Evolutionary conservation across 2,113 vertebrate species (phyloP).

Genomic region (Callopanchax toddi): DNA sequence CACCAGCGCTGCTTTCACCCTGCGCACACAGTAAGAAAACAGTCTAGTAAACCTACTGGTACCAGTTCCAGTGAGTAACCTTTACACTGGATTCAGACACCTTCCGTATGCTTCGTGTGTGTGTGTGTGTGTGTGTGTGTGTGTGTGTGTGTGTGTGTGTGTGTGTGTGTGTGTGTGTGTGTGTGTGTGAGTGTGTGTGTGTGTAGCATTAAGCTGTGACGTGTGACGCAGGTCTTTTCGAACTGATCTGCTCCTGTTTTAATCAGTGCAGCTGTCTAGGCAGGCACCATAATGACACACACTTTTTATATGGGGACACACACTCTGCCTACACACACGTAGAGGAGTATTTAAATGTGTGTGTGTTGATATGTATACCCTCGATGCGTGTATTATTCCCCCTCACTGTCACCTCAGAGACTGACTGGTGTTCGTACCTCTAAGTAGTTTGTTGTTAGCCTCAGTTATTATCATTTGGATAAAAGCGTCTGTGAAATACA

Average conservation of each 20-base stretch:
- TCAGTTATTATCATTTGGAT: too few relatives aligned
- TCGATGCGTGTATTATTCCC: too few relatives aligned
- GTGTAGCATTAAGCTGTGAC: constrained; percentile 5
- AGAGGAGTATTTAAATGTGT: constrained; percentile 4
- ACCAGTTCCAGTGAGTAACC: not conserved
- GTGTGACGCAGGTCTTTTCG: not conserved
- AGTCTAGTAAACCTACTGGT: constrained; percentile 17
- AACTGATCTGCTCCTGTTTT: constrained; percentile 10
- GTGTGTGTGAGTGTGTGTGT: constrained; percentile 1
- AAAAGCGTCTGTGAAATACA: not conserved
- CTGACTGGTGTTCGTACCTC: too few relatives aligned
- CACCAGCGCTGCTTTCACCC: constrained; percentile 96
- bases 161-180: constrained; percentile 2
- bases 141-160: not conserved
- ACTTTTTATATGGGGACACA: not conserved
- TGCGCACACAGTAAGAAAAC: constrained; percentile 89
- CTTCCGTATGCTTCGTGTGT: not conserved
- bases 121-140: constrained; percentile 7
- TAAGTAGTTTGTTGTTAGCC: too few relatives aligned
- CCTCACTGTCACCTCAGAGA: too few relatives aligned
- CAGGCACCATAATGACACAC: not conserved
- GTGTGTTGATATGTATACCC: constrained; percentile 1
- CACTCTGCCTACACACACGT: not conserved
- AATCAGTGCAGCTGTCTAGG: constrained; percentile 11
- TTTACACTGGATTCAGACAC: constrained; percentile 13